Conservation (phyloP, 2,113 vertebrate genomes). For the Myocastor coypus region DNA sequence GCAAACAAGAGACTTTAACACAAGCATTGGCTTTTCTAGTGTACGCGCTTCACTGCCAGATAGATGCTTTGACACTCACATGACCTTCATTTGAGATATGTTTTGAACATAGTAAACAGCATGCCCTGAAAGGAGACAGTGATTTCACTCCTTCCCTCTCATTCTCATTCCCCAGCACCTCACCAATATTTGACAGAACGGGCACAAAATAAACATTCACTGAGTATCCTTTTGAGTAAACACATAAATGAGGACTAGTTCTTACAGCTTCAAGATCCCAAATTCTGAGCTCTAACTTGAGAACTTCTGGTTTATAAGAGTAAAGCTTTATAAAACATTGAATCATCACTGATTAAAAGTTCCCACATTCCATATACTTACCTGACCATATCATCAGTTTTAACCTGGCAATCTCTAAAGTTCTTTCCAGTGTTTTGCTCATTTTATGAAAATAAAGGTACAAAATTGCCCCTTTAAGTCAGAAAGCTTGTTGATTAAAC, state of each 20-base stretch:
- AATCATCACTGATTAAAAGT: background rate
- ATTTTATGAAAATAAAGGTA: background rate
- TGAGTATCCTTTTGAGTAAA: background rate
- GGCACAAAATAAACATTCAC: background rate
- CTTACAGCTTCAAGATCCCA: background rate
- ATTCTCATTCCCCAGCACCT: background rate
- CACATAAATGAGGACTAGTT: background rate
- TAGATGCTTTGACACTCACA: constrained; percentile 7
- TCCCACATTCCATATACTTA: background rate
- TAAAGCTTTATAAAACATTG: background rate
- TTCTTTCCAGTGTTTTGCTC: background rate
- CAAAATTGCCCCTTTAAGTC: background rate
- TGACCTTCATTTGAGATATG: background rate
- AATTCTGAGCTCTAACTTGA: background rate
- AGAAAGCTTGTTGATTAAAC: background rate
- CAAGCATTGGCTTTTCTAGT: background rate
- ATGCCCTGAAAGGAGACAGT: background rate
- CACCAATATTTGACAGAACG: background rate
- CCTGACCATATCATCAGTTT: background rate
- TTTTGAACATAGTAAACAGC: background rate
- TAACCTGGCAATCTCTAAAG: background rate
- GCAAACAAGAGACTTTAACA: background rate
- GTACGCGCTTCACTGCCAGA: background rate
- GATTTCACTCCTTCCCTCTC: background rate
- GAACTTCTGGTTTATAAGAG: background rate